Evolutionary conservation across 2,113 vertebrate genomes (phyloP), one percentile per base, ranked within the genome.

Genomic region (Erythrocercus mccallii): DNA sequence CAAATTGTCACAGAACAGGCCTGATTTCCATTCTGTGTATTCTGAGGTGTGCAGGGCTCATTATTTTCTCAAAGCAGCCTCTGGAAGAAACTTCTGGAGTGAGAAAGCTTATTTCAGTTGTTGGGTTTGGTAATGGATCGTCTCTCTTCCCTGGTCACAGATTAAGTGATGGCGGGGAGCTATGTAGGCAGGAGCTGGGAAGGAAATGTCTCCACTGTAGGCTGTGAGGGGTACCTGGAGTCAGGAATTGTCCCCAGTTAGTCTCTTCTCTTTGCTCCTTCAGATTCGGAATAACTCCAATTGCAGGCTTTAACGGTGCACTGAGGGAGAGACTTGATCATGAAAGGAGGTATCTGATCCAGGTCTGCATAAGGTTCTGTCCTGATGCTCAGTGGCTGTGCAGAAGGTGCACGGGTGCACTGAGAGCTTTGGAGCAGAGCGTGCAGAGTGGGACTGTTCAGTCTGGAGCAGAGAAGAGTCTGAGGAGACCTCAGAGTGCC

Each of bases 311-410:
- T 28, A 16, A 10, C 1, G 7, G 20, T 56, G 33, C 23, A 8
- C 0, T 2, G 30, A 47, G 40, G 76, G 48, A 68, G 71, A 33
- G 25, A 4, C 14, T 48, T 79, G 5, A 3, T 37, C 31, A 3
- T 0, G 0, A 17, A 7, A 14, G 53, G 50, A 30, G 40, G 10
- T 0, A n/a, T 38, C 57, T 54, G 0, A n/a, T 31, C 24, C 48
- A 11, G 38, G 51, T 44, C 27, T 56, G 81, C 11, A 1, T 40
- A 11, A 16, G 35, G 9, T 19, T 27, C 11, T 62, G 42, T 77
- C 24, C 37, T 12, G 6, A 2, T 33, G 64, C 16, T 25, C 19
- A 40, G 44, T 14, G 81, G 44, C 44, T 45, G 20, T 47, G 76
- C 16, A 12, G 58, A 19, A 18, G 69, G 30, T 40, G 38, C 10